Conservation (phyloP, 2,113 vertebrate species). For the Aegotheles bennettii region DNA sequence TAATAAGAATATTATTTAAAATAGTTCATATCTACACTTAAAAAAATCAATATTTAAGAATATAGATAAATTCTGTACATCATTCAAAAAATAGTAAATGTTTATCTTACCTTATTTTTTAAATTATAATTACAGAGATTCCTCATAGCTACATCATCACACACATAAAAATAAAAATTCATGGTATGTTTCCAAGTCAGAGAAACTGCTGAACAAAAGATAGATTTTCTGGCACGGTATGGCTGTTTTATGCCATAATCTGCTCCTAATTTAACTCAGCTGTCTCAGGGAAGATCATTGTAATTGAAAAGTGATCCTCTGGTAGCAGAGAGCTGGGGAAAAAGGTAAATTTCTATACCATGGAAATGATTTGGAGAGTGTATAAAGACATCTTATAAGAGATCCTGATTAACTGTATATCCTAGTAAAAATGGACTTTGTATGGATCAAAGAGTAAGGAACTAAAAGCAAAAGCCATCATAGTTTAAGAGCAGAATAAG, state of each 20-base stretch:
- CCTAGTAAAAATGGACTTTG: background rate
- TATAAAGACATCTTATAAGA: background rate
- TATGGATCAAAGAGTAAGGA: background rate
- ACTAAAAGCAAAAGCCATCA: background rate
- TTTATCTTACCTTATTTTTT: background rate
- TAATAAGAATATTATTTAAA: background rate
- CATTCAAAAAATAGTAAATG: background rate
- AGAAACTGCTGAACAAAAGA: conserved; percentile 18
- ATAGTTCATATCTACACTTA: background rate
- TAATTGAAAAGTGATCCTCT: conserved; percentile 28
- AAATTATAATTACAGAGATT: background rate
- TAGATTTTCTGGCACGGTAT: background rate
- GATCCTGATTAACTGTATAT: background rate
- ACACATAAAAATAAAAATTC: background rate
- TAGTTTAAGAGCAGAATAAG: background rate
- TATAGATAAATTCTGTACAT: background rate
- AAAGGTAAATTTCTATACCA: background rate
- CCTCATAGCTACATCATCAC: background rate
- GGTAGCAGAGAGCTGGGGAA: background rate
- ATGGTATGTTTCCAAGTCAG: conserved; percentile 12
- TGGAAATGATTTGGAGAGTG: background rate
- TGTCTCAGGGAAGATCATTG: background rate
- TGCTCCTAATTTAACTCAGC: conserved; percentile 39
- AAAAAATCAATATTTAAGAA: background rate
- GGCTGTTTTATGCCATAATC: background rate